Evolutionary conservation across 2,888 invertebrate genomes (phyloP), one percentile per base, ranked within the genome.

Genomic region (Coelinius sp.): DNA sequence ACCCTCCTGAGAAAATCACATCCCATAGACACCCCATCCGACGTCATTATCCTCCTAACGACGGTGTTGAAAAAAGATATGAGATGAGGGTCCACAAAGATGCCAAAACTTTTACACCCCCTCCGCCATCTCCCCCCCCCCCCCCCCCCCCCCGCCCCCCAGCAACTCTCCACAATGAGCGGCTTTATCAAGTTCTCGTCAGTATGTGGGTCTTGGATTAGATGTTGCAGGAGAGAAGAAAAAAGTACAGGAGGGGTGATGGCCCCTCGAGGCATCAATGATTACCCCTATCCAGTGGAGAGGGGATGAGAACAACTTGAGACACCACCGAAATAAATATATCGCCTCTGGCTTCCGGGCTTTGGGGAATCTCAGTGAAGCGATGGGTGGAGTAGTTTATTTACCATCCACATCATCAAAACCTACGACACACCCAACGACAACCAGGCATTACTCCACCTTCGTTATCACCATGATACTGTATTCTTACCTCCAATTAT

Each of bases 241-340:
- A 59, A 71, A 69, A 73, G 8, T 8, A 69, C 70, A 71, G 46
- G 69, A 68, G 76, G 74, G 73, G 76, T 70, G 68, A 74, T 70
- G 71, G 74, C 75, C 75, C 77, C 77, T 76, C 73, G 71, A 73
- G 73, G 75, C 78, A 73, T 77, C 76, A 68, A 80, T 81, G 80
- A 82, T 83, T 83, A 83, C 82, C 82, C 82, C 78, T 79, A 82
- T 81, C 77, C 73, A 67, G 70, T 38, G 70, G 62, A 56, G 71
- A 64, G 27, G 20, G n/a, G n/a, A n/a, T n/a, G n/a, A n/a, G n/a
- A n/a, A n/a, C 20, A 49, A 20, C 46, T 20, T 24, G 25, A 35
- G 22, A 46, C 53, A 66, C 68, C 31, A 53, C 56, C 68, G 68
- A 72, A 77, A 77, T 76, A 79, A 75, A 80, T 77, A 72, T 53